phyloP scores from a whole-genome alignment of 2,113 vertebrate species.

The Nesogale talazaci region DNA sequence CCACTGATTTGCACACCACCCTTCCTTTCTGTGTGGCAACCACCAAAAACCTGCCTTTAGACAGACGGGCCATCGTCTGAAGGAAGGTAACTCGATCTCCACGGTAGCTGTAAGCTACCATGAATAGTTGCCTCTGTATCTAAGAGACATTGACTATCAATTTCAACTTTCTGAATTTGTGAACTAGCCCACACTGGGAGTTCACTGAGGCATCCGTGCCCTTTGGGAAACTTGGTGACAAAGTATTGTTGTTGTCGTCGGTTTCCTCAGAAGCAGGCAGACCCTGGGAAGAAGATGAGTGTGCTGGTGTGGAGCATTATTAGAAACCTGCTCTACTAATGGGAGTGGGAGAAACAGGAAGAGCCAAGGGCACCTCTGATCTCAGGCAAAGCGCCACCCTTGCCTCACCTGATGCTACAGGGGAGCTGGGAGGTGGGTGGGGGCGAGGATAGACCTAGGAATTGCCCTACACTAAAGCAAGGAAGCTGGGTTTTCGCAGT shows the following conservation, averaged over 20 bases:
- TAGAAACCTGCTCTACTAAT: neutral
- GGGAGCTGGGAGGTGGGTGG: too few species aligned
- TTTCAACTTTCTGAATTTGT: neutral
- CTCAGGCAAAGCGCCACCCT: neutral
- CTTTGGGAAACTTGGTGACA: neutral
- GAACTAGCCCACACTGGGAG: neutral
- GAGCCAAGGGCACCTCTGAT: rapidly evolving
- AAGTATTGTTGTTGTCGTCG: neutral
- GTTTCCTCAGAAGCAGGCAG: neutral
- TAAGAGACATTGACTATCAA: neutral
- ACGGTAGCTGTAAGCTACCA: neutral
- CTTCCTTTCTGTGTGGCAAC: neutral
- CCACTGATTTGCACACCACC: neutral
- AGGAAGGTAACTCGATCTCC: neutral
- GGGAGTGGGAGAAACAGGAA: rapidly evolving
- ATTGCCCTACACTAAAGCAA: neutral
- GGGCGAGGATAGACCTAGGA: too few species aligned
- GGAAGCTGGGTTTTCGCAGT: neutral
- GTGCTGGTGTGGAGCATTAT: too few species aligned
- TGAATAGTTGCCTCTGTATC: too few species aligned
- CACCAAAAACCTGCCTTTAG: neutral
- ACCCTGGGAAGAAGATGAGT: neutral
- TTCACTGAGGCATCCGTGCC: neutral
- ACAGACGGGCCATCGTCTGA: neutral
- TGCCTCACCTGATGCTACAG: too few species aligned